Base-by-base conservation (phyloP, 1,140 invertebrate species). In the Archivesica marissinica region DNA sequence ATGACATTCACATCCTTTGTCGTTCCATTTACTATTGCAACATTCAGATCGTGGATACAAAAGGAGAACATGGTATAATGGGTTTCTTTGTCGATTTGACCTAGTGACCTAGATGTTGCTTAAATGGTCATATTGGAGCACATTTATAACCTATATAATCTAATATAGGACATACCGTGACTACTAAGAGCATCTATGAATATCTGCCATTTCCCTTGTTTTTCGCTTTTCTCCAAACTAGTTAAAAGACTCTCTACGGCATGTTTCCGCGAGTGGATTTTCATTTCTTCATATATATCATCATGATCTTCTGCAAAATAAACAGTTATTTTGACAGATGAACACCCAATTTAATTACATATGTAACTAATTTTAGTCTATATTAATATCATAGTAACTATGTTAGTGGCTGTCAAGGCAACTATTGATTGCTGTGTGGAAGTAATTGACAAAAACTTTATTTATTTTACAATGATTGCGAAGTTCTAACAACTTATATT, bases 161-260 rank as follows among this genome's bases (percentile, higher is more conserved):
- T n/a, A n/a, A n/a, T n/a, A n/a, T n/a, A 50, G 20, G 44, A 50
- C n/a, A 13, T 66, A 39, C 61, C 61, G 39, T 6, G 20, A 20
- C 33, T 25, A 9, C 38, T 66, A 7, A 66, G 35, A 20, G 38
- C 61, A 66, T 66, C 61, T 23, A 66, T 66, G 38, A 66, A 66
- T 41, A 38, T 66, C 39, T 66, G 33, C 61, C 61, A 66, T 66
- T 66, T 66, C 39, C 61, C 61, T 3, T 20, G 61, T 39, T 66
- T 38, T 66, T 66, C 35, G 35, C 61, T 66, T 66, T n/a, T 39
- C 15, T 66, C 35, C 20, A 66, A 39, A 2, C 39, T 38, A 39
- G 38, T n/a, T 7, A 66, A 39, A 20, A 66, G 38, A 38, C 33
- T 38, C 33, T 13, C 33, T 2, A 66, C 38, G 7, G 33, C 33